Evolutionary conservation across 2,888 invertebrate genomes (phyloP).

Genomic region (Panopea generosa): DNA sequence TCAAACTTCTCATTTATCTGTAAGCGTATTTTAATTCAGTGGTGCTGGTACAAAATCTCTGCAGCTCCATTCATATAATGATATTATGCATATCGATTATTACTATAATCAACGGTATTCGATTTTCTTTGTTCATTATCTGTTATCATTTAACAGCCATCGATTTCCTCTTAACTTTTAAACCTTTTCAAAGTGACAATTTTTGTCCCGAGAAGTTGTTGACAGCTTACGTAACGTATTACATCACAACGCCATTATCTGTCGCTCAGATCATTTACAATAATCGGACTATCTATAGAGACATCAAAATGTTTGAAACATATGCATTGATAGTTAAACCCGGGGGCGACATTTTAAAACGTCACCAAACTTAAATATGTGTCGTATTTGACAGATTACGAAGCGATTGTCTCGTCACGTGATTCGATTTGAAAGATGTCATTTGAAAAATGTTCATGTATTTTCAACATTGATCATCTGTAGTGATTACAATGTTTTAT

Average conservation of each 20-base stretch:
- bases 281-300: not conserved
- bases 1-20: too few relatives aligned
- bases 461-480: too few relatives aligned
- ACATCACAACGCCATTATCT: slow-evolving; percentile 8
- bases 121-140: too few relatives aligned
- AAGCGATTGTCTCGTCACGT: too few relatives aligned
- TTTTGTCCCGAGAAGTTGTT: slow-evolving; percentile 5
- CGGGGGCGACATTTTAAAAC: slow-evolving; percentile 20
- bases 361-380: slow-evolving; percentile 25
- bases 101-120: too few relatives aligned
- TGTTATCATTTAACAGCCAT: not conserved
- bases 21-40: too few relatives aligned
- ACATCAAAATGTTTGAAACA: slow-evolving; percentile 8
- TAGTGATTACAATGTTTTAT: too few relatives aligned
- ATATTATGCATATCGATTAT: too few relatives aligned
- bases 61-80: too few relatives aligned
- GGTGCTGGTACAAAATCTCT: too few relatives aligned
- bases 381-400: not conserved
- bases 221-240: slow-evolving; percentile 32
- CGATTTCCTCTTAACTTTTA: not conserved
- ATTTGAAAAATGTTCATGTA: too few relatives aligned
- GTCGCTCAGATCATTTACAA: not conserved
- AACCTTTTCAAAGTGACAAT: not conserved
- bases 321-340: slow-evolving; percentile 3
- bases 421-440: too few relatives aligned